A percentile compares a stretch with the other conserved stretches of the same genome.
These are phyloP conservation scores for Cylloceria caligata DNA, from an alignment of 2,888 invertebrate species.

Conservation along the genomic window DNA sequence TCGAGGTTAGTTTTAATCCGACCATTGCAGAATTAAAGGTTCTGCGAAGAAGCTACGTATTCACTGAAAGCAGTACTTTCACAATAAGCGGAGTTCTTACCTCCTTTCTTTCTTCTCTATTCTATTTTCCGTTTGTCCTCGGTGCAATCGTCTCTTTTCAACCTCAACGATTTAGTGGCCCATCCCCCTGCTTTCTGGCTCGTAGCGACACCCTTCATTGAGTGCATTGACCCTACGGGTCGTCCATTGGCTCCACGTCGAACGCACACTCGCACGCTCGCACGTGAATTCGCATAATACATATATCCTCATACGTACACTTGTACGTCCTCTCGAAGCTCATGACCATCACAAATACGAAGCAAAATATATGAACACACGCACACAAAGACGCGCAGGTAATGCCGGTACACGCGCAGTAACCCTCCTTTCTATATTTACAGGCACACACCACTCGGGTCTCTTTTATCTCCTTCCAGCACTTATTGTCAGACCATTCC, in stretches of 20 bases:
- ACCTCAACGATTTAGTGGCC: conserved; percentile 2
- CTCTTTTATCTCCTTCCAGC: conserved; percentile 6
- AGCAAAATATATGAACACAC: conserved; percentile 2
- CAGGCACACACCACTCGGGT: background rate
- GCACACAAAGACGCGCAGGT: background rate
- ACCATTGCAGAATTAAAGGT: background rate
- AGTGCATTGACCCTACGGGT: conserved; percentile 37
- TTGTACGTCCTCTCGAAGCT: background rate
- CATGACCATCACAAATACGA: conserved; percentile 5
- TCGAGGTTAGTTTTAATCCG: background rate
- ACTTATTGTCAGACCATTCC: conserved; percentile 5
- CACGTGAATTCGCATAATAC: conserved; percentile 35
- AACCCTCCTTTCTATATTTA: conserved; percentile 5
- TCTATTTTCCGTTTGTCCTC: conserved; percentile 24
- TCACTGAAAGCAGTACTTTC: background rate
- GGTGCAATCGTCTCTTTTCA: conserved; percentile 21
- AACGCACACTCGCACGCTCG: background rate
- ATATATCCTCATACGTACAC: background rate
- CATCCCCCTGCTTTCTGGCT: conserved; percentile 1
- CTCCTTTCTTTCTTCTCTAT: background rate
- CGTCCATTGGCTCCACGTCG: conserved; percentile 19
- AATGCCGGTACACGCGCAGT: background rate
- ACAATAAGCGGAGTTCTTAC: background rate
- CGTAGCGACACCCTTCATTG: conserved; percentile 28
- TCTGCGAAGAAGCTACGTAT: background rate